Evolutionary conservation across 2,888 invertebrate genomes (phyloP).

Genomic region (Drosophila sordidula): DNA sequence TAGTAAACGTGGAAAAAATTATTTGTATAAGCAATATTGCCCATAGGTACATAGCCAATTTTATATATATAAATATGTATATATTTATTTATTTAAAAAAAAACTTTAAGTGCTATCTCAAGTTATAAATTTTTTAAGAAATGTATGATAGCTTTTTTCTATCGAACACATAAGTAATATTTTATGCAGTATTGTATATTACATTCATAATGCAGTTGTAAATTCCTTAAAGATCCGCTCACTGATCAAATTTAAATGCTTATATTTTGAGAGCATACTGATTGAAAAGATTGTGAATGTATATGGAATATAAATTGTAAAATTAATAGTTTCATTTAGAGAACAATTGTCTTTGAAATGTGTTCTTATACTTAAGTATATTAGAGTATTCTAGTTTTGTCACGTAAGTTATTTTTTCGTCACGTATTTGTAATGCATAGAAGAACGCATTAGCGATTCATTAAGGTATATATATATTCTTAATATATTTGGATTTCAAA

Average conservation of each 20-base stretch:
- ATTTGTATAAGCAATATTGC: neutral
- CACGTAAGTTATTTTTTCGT: too few relatives aligned
- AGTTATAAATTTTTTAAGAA: too few relatives aligned
- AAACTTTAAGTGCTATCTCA: too few relatives aligned
- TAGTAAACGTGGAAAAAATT: neutral
- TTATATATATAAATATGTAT: too few relatives aligned
- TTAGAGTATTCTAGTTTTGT: neutral
- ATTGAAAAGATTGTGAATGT: neutral
- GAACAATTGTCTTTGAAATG: neutral
- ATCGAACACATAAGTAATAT: neutral
- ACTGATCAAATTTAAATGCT: neutral
- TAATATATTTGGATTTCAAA: too few relatives aligned
- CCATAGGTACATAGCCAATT: too few relatives aligned
- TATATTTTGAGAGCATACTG: neutral
- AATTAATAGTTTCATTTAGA: constrained; percentile 1
- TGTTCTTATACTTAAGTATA: neutral
- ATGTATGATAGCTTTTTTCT: too few relatives aligned
- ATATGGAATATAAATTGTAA: neutral
- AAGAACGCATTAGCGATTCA: too few relatives aligned
- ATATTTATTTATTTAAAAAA: too few relatives aligned
- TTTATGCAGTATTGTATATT: neutral
- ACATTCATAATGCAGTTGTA: neutral
- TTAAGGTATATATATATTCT: too few relatives aligned
- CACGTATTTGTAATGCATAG: too few relatives aligned
- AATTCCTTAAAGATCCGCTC: neutral